Evolutionary conservation across 1,140 invertebrate genomes (phyloP).

Genomic region (Euura lappo): DNA sequence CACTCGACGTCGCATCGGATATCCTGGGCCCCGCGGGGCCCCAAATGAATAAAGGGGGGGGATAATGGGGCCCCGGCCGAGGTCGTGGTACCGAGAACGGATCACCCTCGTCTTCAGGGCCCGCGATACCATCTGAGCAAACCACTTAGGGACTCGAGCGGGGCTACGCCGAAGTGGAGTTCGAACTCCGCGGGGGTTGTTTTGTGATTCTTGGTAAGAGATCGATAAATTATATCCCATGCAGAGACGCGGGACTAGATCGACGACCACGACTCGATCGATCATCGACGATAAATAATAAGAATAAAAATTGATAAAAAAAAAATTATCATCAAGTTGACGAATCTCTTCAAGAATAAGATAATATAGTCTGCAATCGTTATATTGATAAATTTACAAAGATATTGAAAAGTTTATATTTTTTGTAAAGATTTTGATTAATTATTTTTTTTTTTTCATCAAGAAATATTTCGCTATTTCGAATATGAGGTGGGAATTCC

Average conservation of each 20-base stretch:
- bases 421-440: no score
- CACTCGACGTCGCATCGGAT: conserved; percentile 1
- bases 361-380: no score
- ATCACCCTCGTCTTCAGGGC: conserved; percentile 7
- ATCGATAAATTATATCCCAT: background rate
- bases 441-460: no score
- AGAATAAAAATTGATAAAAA: background rate
- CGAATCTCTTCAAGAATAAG: no score
- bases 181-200: background rate
- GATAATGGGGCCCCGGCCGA: background rate
- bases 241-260: background rate
- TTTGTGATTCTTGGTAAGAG: background rate
- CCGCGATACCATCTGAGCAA: background rate
- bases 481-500: no score
- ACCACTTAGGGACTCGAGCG: background rate
- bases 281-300: background rate
- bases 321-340: no score
- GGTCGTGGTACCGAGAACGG: background rate
- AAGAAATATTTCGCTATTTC: no score
- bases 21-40: conserved; percentile 2
- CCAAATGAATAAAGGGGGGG: background rate
- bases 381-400: no score
- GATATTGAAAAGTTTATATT: no score
- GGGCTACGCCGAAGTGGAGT: background rate
- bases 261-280: background rate